phyloP scores from a whole-genome alignment of 2,797 vertebrate species.

The Novumbra hubbsi region DNA sequence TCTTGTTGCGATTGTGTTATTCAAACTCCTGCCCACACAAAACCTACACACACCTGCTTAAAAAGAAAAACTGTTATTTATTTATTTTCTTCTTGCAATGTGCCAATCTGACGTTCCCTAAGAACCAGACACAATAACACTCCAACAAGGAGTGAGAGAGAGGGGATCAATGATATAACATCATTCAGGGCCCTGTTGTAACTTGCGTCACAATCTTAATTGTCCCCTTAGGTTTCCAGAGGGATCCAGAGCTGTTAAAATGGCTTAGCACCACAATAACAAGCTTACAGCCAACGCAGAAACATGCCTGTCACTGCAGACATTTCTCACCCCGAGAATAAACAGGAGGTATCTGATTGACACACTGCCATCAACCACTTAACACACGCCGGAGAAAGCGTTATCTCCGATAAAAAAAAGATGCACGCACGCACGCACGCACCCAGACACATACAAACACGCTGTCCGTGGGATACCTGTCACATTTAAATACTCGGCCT shows the following conservation, averaged over 20 bases:
- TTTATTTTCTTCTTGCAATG: background rate
- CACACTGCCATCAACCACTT: background rate
- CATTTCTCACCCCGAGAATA: background rate
- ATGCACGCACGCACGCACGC: conserved; percentile 5
- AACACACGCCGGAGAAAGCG: background rate
- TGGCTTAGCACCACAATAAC: conserved; percentile 14
- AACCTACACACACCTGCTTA: conserved; percentile 45
- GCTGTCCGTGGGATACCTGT: background rate
- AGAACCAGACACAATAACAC: conserved; percentile 41
- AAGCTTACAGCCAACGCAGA: background rate
- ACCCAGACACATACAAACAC: conserved; percentile 13
- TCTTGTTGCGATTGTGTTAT: conserved; percentile 54
- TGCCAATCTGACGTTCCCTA: conserved; percentile 40
- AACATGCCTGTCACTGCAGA: background rate
- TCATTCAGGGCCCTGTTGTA: conserved; percentile 31
- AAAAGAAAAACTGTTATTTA: conserved; percentile 46
- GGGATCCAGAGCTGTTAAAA: conserved; percentile 30
- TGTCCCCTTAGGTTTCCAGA: background rate
- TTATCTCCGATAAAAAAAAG: background rate
- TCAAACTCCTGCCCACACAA: conserved; percentile 6
- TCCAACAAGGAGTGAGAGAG: background rate
- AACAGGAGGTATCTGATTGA: conserved; percentile 9
- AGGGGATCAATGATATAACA: conserved; percentile 11
- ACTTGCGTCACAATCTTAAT: conserved; percentile 8
- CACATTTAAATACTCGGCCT: conserved; percentile 8